Conservation (phyloP, 2,113 vertebrate species). For the Aegithalos caudatus region DNA sequence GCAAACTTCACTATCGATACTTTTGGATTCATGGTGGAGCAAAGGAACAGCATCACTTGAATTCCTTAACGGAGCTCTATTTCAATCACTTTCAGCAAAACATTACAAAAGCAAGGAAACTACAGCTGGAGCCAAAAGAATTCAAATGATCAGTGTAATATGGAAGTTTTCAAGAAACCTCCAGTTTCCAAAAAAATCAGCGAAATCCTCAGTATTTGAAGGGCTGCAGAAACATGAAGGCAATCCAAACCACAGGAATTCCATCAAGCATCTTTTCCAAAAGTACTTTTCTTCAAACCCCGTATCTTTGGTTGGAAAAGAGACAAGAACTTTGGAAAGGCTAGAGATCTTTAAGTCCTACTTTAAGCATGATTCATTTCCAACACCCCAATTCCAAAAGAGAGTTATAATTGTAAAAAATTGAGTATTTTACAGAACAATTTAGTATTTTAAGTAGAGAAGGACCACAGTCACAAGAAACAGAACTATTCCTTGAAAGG, state of each 20-base stretch:
- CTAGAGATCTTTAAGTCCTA: background rate
- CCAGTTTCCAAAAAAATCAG: background rate
- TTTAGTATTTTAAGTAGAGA: background rate
- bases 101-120: background rate
- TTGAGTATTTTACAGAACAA: background rate
- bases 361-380: background rate
- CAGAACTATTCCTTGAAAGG: background rate
- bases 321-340: background rate
- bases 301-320: background rate
- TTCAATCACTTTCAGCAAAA: background rate
- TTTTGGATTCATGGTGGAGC: background rate
- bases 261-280: background rate
- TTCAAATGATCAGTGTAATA: background rate
- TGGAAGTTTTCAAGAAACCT: background rate
- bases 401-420: accelerated
- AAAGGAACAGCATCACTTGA: background rate
- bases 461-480: background rate
- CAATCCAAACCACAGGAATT: background rate
- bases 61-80: background rate
- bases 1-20: background rate
- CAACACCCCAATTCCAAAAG: background rate
- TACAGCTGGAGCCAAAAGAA: background rate
- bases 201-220: background rate
- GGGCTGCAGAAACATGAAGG: background rate
- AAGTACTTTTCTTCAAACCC: background rate